Evolutionary conservation across 2,888 invertebrate species (phyloP), one percentile per base, ranked within the genome.

Genomic region (Atherix ibis): DNA sequence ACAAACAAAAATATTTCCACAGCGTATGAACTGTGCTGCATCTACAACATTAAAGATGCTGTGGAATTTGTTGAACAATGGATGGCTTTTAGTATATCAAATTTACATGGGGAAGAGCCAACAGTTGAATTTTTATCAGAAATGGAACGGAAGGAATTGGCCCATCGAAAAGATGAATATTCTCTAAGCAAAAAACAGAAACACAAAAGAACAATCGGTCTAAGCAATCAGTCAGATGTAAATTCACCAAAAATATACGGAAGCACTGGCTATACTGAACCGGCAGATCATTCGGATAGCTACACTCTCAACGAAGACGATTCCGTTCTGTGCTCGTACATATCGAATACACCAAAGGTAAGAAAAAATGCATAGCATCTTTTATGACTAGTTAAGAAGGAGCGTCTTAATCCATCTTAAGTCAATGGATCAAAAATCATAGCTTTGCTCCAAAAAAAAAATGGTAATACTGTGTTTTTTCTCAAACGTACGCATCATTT

Each of bases 41-140:
- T 65, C 34, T 72, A 80, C 52, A 61, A 67, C 46, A 58, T 80
- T 32, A 66, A 66, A 42, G 71, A 70, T 47, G 73, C 77, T 25
- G 76, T 74, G 51, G 72, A 73, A 48, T 73, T 83, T 45, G 76
- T 73, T 33, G 76, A 79, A 52, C 70, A 73, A 64, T 85, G 83
- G 83, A 70, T 78, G 63, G 81, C 83, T 14, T 84, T 72, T 54
- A 73, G 74, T 46, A 63, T 76, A 36, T 74, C 78, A 19, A 62
- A 73, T 50, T 58, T 72, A 42, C 65, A 68, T 44, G 73, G 73
- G 22, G 68, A 68, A 1, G 62, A 70, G 19, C 75, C 80, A 16
- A 71, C 68, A 32, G 41, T 71, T 18, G 69, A 70, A 13, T 60
- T 65, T 49, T 62, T 83, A 31, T 63, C 65, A 39, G 59, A 66